Conservation (phyloP, 2,797 vertebrate species). For the Masticophis lateralis region DNA sequence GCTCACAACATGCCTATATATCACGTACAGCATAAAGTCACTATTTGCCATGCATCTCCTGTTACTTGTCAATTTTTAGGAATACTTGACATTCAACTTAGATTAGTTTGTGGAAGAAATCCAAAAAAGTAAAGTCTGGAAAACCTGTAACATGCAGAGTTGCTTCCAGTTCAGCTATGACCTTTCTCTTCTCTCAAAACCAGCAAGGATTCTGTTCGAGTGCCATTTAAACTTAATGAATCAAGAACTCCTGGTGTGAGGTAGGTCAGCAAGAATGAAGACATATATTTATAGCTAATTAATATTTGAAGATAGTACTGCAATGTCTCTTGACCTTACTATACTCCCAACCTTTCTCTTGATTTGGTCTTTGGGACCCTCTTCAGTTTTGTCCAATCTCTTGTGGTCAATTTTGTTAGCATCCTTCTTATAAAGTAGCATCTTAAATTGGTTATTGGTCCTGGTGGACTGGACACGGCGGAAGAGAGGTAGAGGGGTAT, state of each 20-base stretch:
- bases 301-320: not conserved
- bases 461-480: not conserved
- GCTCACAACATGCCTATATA: not conserved
- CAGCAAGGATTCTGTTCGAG: slow-evolving; percentile 22
- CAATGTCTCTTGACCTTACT: not conserved
- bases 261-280: slow-evolving; percentile 31
- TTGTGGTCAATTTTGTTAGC: not conserved
- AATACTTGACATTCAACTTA: not conserved
- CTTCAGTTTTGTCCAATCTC: not conserved
- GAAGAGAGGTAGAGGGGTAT: not conserved
- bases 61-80: not conserved
- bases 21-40: not conserved
- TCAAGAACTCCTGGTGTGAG: slow-evolving; percentile 6
- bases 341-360: not conserved
- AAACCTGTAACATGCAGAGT: not conserved
- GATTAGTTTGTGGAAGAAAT: not conserved
- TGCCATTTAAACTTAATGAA: slow-evolving; percentile 23
- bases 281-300: slow-evolving; percentile 25
- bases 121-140: not conserved
- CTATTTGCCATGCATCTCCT: not conserved
- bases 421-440: not conserved
- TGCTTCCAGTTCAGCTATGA: not conserved
- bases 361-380: not conserved
- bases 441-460: not conserved
- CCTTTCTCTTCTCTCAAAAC: slow-evolving; percentile 27